phyloP scores from a whole-genome alignment of 2,797 vertebrate genomes.

The Botia almorhae region DNA sequence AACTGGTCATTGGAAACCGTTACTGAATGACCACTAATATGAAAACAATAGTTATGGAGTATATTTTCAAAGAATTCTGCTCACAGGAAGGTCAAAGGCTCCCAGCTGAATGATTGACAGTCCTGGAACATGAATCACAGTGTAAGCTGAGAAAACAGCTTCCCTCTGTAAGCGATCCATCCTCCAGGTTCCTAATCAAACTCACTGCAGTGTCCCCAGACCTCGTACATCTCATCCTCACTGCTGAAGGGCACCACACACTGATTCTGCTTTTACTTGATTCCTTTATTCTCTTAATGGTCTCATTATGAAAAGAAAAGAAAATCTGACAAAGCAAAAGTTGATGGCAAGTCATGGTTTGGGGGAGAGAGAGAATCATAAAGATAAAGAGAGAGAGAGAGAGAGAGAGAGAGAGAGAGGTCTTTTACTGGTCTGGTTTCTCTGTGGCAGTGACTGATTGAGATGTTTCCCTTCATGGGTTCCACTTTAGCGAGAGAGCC shows the following conservation, averaged over 20 bases:
- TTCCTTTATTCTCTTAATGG: neutral
- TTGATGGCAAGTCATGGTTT: conserved; percentile 15
- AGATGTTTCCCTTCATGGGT: conserved; percentile 45
- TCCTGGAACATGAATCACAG: neutral
- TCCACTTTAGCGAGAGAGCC: conserved; percentile 26
- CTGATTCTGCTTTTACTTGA: neutral
- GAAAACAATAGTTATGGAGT: neutral
- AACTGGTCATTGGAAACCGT: neutral
- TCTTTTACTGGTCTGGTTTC: conserved; percentile 31
- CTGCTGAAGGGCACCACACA: conserved; percentile 18
- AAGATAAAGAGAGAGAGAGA: neutral
- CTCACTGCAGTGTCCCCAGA: neutral
- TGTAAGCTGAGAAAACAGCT: neutral
- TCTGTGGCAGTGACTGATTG: conserved; percentile 55
- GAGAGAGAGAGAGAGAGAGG: conserved; percentile 25
- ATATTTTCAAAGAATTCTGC: neutral
- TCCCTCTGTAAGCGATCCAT: too few species aligned
- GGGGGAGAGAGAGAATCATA: conserved; percentile 2
- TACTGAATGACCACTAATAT: neutral
- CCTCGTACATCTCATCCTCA: conserved; percentile 7
- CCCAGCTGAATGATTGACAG: neutral
- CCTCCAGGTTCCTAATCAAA: conserved; percentile 15
- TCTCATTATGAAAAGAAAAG: neutral
- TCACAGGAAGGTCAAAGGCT: neutral
- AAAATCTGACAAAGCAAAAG: conserved; percentile 3